Conservation (phyloP, 23 tunicate species). For the Ciona savignyi region DNA sequence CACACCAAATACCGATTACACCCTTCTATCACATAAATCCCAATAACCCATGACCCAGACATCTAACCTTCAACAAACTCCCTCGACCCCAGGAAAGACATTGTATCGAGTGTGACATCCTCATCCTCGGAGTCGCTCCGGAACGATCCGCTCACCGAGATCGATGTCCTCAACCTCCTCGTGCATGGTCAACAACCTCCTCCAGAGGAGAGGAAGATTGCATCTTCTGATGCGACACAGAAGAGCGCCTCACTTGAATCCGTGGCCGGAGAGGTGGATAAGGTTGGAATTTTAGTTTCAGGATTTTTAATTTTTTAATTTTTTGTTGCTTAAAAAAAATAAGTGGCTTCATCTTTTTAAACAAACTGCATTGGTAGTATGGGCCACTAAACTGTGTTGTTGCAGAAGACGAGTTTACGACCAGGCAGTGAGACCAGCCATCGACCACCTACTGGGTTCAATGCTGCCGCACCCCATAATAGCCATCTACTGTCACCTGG, state of each 20-base stretch:
- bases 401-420: not conserved
- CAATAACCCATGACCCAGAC: no score
- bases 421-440: not conserved
- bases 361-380: no score
- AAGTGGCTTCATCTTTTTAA: no score
- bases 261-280: constrained; percentile 26
- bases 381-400: no score
- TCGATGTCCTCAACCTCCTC: constrained; percentile 34
- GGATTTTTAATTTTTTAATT: no score
- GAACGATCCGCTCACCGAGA: constrained; percentile 36
- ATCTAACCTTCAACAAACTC: no score
- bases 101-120: constrained; percentile 34
- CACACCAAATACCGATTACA: no score
- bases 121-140: constrained; percentile 26
- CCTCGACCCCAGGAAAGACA: constrained; percentile 30
- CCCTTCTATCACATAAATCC: no score
- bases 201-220: not conserved
- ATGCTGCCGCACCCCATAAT: not conserved
- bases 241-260: constrained; percentile 81
- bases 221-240: constrained; percentile 4
- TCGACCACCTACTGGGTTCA: not conserved
- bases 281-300: constrained; percentile 15
- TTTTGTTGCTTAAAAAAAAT: no score
- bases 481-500: constrained; percentile 70
- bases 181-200: constrained; percentile 23